Base-by-base conservation (phyloP, 2,888 invertebrate species). In the Eupelmus urozonus region DNA sequence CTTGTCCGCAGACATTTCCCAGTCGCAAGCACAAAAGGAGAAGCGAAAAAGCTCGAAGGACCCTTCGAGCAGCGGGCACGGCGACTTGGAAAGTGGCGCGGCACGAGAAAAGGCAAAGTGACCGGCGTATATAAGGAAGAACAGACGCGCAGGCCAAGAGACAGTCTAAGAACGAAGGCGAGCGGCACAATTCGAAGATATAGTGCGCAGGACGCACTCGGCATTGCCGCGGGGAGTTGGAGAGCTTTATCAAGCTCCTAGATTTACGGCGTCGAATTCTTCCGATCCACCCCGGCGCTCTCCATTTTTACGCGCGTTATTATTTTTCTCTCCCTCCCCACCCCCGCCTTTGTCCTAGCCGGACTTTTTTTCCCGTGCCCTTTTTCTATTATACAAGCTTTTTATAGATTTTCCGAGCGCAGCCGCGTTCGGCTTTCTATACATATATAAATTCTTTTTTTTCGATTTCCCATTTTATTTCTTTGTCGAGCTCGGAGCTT, bases 181-280 rank as follows among this genome's bases (percentile, higher is more conserved):
- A n/a, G n/a, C n/a, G n/a, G n/a, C n/a, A n/a, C n/a, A n/a, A n/a
- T n/a, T n/a, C n/a, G n/a, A n/a, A n/a, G n/a, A n/a, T n/a, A n/a
- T n/a, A n/a, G n/a, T n/a, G n/a, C n/a, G n/a, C n/a, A n/a, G n/a
- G n/a, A n/a, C n/a, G n/a, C n/a, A n/a, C n/a, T n/a, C n/a, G n/a
- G n/a, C n/a, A 27, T 18, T 23, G 57, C 60, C 11, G 16, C 42
- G 4, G 45, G 18, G 45, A 60, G 18, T 29, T 20, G 11, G 3
- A 3, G 71, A 63, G 63, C 63, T 72, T 53, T 53, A 72, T 63
- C 53, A 62, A 53, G n/a, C 18, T 25, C 11, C 62, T n/a, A 71
- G 60, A 62, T 62, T 71, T 71, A 62, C 71, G 51, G 27, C 51
- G 16, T 62, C 63, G 59, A 63, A 72, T 63, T 63, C 72, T 42